A percentile compares a stretch with the other conserved stretches of the same genome.
Evolutionary conservation across 2,113 vertebrate genomes (phyloP).

Genomic region (Myotis lucifugus): DNA sequence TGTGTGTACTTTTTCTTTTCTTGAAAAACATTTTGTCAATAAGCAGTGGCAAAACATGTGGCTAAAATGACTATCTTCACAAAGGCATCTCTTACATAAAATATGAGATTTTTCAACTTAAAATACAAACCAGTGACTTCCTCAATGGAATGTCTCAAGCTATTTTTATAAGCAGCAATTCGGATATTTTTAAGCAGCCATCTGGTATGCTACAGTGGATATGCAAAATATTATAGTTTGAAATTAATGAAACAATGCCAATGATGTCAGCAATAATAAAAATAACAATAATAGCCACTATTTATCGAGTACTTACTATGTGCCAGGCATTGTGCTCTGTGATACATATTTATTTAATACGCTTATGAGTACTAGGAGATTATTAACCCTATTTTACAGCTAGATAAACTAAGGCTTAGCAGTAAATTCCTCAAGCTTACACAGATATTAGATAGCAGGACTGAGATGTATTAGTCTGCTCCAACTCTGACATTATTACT

Average conservation of each 20-base stretch:
- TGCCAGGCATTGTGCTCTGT: slow-evolving; percentile 15
- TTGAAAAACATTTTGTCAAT: slow-evolving; percentile 77
- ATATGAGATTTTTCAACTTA: slow-evolving; percentile 68
- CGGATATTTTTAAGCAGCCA: slow-evolving; percentile 67
- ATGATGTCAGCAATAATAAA: slow-evolving; percentile 59
- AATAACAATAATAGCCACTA: slow-evolving; percentile 18
- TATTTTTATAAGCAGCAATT: slow-evolving; percentile 56
- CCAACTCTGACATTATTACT: no score
- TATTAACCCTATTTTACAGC: background rate
- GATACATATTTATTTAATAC: background rate
- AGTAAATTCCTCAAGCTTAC: background rate
- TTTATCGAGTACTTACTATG: slow-evolving; percentile 9
- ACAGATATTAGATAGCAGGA: background rate
- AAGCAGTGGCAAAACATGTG: slow-evolving; percentile 78
- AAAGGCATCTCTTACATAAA: slow-evolving; percentile 74
- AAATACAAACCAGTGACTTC: slow-evolving; percentile 65
- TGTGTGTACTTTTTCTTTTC: slow-evolving; percentile 66
- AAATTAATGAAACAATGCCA: slow-evolving; percentile 59
- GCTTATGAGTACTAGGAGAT: background rate
- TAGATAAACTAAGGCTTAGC: slow-evolving; percentile 20
- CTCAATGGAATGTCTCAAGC: slow-evolving; percentile 66
- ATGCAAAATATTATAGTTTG: slow-evolving; percentile 56
- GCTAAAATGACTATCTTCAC: slow-evolving; percentile 68
- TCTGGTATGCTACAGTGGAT: slow-evolving; percentile 54
- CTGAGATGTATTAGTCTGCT: background rate